A percentile compares a stretch with the other conserved stretches of the same genome.
Evolutionary conservation across 2,888 invertebrate genomes (phyloP).

Genomic region (Napeogenes sylphis): DNA sequence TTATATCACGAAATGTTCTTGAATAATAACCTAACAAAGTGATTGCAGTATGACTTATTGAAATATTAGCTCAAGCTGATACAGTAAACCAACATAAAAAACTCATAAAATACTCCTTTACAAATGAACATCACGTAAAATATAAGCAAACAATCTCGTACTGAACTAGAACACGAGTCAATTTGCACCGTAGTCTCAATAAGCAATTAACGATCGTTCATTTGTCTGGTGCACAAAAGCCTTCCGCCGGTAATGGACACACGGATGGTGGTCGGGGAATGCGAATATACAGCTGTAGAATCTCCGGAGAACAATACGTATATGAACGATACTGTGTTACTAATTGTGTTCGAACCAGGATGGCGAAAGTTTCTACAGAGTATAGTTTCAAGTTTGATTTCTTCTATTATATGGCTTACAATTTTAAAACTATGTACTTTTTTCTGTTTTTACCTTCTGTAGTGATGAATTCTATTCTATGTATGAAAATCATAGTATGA

Average conservation of each 20-base stretch:
- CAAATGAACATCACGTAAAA: constrained; percentile 1
- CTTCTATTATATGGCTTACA: no score
- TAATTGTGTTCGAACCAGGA: neutral
- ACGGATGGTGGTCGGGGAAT: constrained; percentile 7
- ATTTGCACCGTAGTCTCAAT: constrained; percentile 12
- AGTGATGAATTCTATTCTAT: no score
- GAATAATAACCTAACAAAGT: no score
- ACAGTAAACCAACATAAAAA: no score
- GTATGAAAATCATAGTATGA: no score
- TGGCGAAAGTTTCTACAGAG: neutral
- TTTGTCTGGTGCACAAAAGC: constrained; percentile 19
- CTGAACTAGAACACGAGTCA: neutral
- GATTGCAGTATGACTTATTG: no score
- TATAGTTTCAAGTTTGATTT: no score
- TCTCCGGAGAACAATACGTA: constrained; percentile 7
- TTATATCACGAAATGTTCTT: no score
- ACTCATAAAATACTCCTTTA: neutral
- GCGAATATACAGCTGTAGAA: neutral
- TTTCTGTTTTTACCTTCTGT: no score
- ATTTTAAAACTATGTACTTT: no score
- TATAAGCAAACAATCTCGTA: neutral
- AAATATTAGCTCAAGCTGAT: no score
- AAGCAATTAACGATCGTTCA: constrained; percentile 22
- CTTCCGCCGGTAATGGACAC: constrained; percentile 26
- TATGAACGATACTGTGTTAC: neutral